Conservation (phyloP, 2,888 invertebrate species). For the Morinoia aosen region DNA sequence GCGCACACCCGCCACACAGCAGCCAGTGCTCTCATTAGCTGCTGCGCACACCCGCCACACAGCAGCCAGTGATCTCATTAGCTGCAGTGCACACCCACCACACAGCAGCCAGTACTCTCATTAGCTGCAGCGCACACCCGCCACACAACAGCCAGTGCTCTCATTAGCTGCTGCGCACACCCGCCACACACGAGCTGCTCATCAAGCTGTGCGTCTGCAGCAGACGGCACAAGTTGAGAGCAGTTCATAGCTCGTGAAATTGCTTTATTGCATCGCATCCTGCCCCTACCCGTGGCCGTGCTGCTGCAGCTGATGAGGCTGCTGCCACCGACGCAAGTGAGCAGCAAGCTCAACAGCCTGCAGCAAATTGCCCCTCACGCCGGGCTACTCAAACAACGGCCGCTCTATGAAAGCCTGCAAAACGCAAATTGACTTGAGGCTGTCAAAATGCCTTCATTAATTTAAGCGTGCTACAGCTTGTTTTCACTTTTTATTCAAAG, state of each 20-base stretch:
- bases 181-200: neutral
- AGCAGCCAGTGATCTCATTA: neutral
- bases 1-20: neutral
- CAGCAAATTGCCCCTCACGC: neutral
- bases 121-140: neutral
- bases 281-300: neutral
- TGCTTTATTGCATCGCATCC: constrained; percentile 41
- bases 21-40: neutral
- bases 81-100: neutral
- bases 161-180: neutral
- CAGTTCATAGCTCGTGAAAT: constrained; percentile 47
- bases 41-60: neutral
- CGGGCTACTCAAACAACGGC: constrained; percentile 20
- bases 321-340: neutral
- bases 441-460: neutral
- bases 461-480: neutral
- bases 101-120: neutral
- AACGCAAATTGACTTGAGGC: neutral
- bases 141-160: neutral
- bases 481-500: neutral
- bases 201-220: neutral
- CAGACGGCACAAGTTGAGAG: constrained; percentile 17
- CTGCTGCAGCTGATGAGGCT: neutral
- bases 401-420: neutral
- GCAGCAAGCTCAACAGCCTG: constrained; percentile 6